Evolutionary conservation across 37 sponge, comb jelly and placozoan genomes (phyloP).

Genomic region (Tethya wilhelma): DNA sequence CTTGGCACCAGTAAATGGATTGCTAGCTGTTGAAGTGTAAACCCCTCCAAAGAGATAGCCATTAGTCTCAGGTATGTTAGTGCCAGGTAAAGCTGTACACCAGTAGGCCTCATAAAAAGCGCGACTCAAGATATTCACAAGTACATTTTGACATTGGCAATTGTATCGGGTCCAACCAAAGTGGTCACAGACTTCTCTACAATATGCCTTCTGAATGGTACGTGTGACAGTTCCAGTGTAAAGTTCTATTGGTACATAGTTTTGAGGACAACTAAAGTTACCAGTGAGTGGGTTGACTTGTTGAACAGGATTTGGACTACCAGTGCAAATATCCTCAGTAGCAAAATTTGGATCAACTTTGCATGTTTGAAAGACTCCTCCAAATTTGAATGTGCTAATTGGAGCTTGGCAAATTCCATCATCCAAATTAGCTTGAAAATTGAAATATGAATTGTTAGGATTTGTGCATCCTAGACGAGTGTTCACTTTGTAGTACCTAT

Average conservation of each 20-base stretch:
- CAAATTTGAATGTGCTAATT: slow-evolving; percentile 46
- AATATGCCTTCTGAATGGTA: slow-evolving; percentile 1
- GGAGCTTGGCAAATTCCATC: slow-evolving; percentile 32
- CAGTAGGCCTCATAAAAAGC: slow-evolving; percentile 56
- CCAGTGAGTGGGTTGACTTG: slow-evolving; percentile 64
- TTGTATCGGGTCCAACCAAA: slow-evolving; percentile 16
- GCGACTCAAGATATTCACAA: slow-evolving; percentile 8
- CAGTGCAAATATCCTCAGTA: slow-evolving; percentile 35
- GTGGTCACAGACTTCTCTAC: slow-evolving; percentile 20
- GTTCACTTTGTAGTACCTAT: slow-evolving; percentile 60
- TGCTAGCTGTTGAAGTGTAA: slow-evolving; percentile 46
- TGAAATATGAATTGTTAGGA: slow-evolving; percentile 44
- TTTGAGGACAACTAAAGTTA: slow-evolving; percentile 35
- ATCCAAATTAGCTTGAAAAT: slow-evolving; percentile 61
- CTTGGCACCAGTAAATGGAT: slow-evolving; percentile 60
- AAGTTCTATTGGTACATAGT: slow-evolving; percentile 32
- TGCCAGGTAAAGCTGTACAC: slow-evolving; percentile 40
- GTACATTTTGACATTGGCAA: no score
- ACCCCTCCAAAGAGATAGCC: slow-evolving; percentile 76
- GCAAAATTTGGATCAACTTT: neutral
- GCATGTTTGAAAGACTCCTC: slow-evolving; percentile 72
- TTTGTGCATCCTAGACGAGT: slow-evolving; percentile 63
- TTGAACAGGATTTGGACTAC: neutral
- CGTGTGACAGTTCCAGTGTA: slow-evolving; percentile 26
- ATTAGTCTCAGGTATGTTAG: neutral